Base-by-base conservation (phyloP, 2,888 invertebrate genomes). In the Aspidapion aeneum region DNA sequence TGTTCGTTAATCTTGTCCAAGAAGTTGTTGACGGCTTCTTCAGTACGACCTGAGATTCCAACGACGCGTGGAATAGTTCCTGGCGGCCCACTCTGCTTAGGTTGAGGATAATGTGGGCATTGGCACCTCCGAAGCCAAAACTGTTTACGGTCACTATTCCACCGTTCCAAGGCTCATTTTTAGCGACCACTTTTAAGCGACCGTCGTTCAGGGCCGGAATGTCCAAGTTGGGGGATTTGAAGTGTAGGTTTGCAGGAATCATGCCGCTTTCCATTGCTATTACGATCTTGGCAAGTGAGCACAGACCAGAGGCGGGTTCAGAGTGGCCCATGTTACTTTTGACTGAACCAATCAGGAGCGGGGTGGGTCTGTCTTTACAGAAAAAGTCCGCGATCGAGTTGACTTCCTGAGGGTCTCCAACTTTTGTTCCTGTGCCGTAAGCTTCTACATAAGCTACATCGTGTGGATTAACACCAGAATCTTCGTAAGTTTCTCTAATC, bases 321-420 rank as follows among this genome's bases (percentile, higher is more conserved):
- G 97, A 90, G 79, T 99, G 98, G 1, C 98, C 98, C 96, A 98
- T 97, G 82, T 98, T 99, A 19, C 96, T 96, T 80, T 99, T 99
- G 0, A 98, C 94, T 0, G 98, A 97, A 18, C 98, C 98, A 74
- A 99, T 88, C 54, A 97, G 81, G 55, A 99, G 84, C 3, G 98
- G 96, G 22, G 81, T 81, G 64, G 85, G 83, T 56, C 96, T 87
- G 67, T 88, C 89, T 77, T 90, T 88, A 81, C 96, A 96, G 82
- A 96, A 96, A 65, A 94, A 85, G 68, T 95, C 93, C 0, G 93
- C 91, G 70, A 99, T 95, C 0, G 96, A 91, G 79, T 97, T 96
- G 1, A 96, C 90, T 82, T 99, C 99, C 78, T 98, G 94, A 0
- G 98, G 98, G 82, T 99, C 99, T n/a, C 98, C 97, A 66, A 87